phyloP scores from a whole-genome alignment of 2,113 vertebrate species.

The Piprites chloris region DNA sequence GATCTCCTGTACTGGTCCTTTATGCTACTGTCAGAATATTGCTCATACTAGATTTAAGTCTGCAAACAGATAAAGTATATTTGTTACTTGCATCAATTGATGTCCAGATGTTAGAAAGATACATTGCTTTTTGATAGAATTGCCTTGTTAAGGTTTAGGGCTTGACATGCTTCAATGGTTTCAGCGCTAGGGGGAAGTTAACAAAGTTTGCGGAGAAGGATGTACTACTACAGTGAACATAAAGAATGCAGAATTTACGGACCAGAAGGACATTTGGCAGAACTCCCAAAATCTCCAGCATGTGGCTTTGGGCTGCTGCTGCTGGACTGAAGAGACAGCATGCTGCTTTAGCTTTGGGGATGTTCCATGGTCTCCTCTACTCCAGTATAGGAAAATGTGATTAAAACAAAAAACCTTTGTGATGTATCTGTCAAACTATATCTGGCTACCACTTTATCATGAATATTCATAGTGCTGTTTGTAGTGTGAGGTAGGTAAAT shows the following conservation, averaged over 20 bases:
- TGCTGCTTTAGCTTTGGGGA: rapidly evolving
- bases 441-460: neutral
- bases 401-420: neutral
- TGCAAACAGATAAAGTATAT: neutral
- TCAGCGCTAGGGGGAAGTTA: neutral
- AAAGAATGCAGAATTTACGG: neutral
- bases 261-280: neutral
- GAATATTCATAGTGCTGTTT: neutral
- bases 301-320: neutral
- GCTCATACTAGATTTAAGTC: neutral
- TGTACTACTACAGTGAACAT: neutral
- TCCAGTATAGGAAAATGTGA: neutral
- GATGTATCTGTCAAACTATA: neutral
- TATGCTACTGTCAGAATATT: neutral
- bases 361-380: neutral
- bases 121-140: neutral
- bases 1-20: neutral
- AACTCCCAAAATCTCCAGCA: neutral
- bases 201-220: neutral
- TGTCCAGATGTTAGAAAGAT: neutral
- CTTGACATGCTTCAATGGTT: neutral
- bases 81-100: neutral
- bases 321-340: neutral
- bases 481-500: neutral
- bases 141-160: neutral